Evolutionary conservation across 2,113 vertebrate genomes (phyloP).

Genomic region (Hippocampus barbouri): DNA sequence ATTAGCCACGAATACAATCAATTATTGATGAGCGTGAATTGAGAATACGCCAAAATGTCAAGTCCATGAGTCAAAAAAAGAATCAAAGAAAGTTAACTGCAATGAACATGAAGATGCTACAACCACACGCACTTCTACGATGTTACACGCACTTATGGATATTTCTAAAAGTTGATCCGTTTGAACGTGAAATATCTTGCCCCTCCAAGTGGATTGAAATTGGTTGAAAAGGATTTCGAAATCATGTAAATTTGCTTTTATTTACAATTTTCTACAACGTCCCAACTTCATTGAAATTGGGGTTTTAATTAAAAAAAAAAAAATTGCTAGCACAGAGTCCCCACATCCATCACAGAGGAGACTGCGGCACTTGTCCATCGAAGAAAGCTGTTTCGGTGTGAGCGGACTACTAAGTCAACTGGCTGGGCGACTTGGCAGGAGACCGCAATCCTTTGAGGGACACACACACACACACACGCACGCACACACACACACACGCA

Average conservation of each 20-base stretch:
- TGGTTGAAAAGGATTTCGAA: no score
- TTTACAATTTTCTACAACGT: no score
- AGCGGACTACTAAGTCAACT: conserved; percentile 60
- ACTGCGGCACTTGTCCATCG: conserved; percentile 69
- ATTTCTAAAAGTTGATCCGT: no score
- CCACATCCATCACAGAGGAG: conserved; percentile 69
- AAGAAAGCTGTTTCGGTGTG: conserved; percentile 55
- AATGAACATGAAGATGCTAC: no score
- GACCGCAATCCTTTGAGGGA: conserved; percentile 32
- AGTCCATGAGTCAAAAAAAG: no score
- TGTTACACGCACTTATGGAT: no score
- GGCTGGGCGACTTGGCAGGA: conserved; percentile 41
- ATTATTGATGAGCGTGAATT: not conserved
- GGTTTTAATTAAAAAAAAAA: not conserved
- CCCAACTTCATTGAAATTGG: no score
- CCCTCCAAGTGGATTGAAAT: no score
- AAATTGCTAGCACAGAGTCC: conserved; percentile 49
- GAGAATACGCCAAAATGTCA: not conserved
- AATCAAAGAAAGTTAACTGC: no score
- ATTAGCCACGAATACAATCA: not conserved
- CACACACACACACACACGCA: not conserved
- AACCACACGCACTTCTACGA: no score
- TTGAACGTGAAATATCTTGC: no score
- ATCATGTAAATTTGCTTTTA: no score
- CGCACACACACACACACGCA: not conserved